phyloP scores from a whole-genome alignment of 1,140 invertebrate species.

The Macrobrachium rosenbergii region DNA sequence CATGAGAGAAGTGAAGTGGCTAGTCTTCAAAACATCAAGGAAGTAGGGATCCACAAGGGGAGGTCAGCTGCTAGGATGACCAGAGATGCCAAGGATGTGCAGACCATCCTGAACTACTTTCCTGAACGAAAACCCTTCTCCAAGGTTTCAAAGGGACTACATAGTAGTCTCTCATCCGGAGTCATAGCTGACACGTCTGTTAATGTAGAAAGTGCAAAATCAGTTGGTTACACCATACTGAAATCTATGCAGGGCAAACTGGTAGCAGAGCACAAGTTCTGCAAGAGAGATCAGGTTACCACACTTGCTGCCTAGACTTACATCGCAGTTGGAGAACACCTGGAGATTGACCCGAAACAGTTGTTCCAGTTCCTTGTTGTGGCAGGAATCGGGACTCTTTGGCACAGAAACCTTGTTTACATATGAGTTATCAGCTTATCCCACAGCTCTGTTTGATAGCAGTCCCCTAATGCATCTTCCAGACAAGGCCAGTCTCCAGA shows the following conservation, averaged over 20 bases:
- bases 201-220: constrained; percentile 1
- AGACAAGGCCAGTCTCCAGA: too few species aligned
- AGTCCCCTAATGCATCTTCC: constrained; percentile 8
- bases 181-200: constrained; percentile 3
- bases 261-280: constrained; percentile 4
- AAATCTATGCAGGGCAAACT: constrained; percentile 9
- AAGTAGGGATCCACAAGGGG: constrained; percentile 2
- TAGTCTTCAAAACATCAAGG: constrained; percentile 9
- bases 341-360: neutral
- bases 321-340: constrained; percentile 3
- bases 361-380: neutral
- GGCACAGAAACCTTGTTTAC: constrained; percentile 4
- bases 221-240: constrained; percentile 4
- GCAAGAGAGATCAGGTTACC: too few species aligned
- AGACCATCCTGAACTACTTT: too few species aligned
- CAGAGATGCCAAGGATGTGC: constrained; percentile 28
- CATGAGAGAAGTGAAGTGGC: constrained; percentile 3
- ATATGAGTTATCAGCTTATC: constrained; percentile 9
- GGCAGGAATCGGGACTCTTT: neutral
- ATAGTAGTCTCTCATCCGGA: constrained; percentile 20
- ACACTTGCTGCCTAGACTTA: too few species aligned
- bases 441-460: neutral
- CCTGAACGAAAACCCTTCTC: too few species aligned
- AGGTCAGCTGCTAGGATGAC: constrained; percentile 15
- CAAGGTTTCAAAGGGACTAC: too few species aligned